These are phyloP conservation scores for Thelaira solivaga DNA, from an alignment of 2,888 invertebrate genomes.

Conservation along the genomic window DNA sequence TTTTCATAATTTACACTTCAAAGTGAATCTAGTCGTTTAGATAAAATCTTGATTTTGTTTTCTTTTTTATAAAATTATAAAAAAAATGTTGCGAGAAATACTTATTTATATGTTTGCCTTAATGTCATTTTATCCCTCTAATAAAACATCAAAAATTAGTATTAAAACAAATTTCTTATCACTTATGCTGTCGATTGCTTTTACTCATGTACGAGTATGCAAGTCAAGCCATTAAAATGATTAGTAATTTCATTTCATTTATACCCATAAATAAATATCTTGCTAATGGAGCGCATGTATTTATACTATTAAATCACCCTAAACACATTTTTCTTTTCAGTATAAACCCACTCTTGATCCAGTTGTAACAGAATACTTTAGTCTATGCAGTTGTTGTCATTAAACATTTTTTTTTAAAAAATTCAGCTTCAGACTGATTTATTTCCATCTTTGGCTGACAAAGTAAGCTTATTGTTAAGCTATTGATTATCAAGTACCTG, in stretches of 20 bases:
- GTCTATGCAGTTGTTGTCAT: neutral
- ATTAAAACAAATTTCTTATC: slow-evolving; percentile 18
- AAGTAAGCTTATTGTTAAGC: no score
- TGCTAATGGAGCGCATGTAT: no score
- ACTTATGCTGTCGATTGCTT: no score
- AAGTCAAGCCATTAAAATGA: slow-evolving; percentile 26
- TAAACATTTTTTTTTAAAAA: slow-evolving; percentile 14
- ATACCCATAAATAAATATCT: no score
- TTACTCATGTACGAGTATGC: neutral
- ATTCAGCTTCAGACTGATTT: neutral
- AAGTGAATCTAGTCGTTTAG: slow-evolving; percentile 24
- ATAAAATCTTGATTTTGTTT: slow-evolving; percentile 31
- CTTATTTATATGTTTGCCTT: no score
- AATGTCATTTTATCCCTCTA: slow-evolving; percentile 34
- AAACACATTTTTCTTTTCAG: slow-evolving; percentile 2
- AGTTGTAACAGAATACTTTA: slow-evolving; percentile 23
- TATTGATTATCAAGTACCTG: neutral
- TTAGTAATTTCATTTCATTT: slow-evolving; percentile 11
- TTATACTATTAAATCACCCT: no score
- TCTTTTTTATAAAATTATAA: neutral
- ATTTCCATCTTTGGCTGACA: no score
- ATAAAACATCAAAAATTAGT: slow-evolving; percentile 52
- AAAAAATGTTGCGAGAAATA: slow-evolving; percentile 47
- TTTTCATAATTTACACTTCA: slow-evolving; percentile 37
- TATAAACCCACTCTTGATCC: neutral